phyloP scores from a whole-genome alignment of 2,113 vertebrate genomes.

The Tretioscincus oriximinensis region DNA sequence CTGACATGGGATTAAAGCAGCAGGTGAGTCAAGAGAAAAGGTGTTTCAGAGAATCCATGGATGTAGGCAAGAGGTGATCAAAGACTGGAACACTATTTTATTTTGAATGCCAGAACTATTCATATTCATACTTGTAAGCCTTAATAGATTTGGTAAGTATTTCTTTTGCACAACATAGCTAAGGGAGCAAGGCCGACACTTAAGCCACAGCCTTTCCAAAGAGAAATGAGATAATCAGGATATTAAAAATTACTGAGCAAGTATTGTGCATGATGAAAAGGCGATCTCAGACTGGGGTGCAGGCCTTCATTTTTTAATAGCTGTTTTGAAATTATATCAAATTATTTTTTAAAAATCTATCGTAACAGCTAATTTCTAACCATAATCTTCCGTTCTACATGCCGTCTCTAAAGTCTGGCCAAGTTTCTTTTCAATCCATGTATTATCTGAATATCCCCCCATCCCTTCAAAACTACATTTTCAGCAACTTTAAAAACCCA shows the following conservation, averaged over 20 bases:
- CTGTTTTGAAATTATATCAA: neutral
- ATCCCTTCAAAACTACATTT: neutral
- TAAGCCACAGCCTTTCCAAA: neutral
- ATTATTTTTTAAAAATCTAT: neutral
- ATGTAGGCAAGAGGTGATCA: neutral
- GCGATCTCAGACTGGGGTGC: neutral
- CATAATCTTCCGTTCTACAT: neutral
- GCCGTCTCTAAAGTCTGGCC: neutral
- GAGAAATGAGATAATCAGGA: neutral
- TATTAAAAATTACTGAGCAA: neutral
- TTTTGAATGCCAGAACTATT: neutral
- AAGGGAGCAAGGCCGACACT: too few relatives aligned
- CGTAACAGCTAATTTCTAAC: neutral
- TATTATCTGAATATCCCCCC: too few relatives aligned
- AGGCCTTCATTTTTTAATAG: neutral
- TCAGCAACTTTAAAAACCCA: neutral
- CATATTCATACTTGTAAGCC: neutral
- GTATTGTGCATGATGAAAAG: neutral
- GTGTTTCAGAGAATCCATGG: neutral
- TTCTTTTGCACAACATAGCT: too few relatives aligned
- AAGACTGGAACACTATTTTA: neutral
- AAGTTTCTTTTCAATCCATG: neutral
- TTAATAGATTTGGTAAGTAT: too few relatives aligned
- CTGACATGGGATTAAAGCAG: neutral
- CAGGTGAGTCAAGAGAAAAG: neutral